A percentile compares a stretch with the other conserved stretches of the same genome.
phyloP scores from a whole-genome alignment of 2,888 invertebrate genomes.

The Anagyrus pseudococci region DNA sequence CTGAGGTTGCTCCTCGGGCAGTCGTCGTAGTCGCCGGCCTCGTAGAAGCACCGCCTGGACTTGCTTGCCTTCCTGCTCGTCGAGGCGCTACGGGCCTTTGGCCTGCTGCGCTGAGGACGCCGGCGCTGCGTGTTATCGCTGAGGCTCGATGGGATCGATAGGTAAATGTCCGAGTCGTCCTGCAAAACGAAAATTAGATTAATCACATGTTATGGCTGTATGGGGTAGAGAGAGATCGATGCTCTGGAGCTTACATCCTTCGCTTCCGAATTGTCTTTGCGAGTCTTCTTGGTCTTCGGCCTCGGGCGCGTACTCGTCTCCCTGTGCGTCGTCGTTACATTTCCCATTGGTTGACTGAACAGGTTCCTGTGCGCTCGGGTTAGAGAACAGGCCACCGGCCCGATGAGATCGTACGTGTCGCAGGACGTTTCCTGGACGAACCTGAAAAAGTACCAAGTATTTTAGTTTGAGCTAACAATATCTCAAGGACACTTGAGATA shows the following conservation, averaged over 20 bases:
- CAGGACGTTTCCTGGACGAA: conserved; percentile 40
- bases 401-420: conserved; percentile 43
- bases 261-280: too few relatives aligned
- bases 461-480: too few relatives aligned
- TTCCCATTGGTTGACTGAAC: too few relatives aligned
- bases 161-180: conserved; percentile 8
- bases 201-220: not conserved
- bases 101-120: not conserved
- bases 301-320: not conserved
- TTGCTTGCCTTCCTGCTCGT: not conserved
- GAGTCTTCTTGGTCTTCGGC: not conserved
- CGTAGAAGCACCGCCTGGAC: too few relatives aligned
- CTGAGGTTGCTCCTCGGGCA: not conserved
- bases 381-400: conserved; percentile 39
- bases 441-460: conserved; percentile 33
- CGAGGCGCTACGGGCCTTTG: not conserved
- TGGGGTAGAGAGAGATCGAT: too few relatives aligned
- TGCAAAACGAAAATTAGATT: too few relatives aligned
- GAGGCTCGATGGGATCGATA: conserved; percentile 20
- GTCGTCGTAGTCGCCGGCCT: not conserved
- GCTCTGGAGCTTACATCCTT: too few relatives aligned
- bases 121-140: not conserved
- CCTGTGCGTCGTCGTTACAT: too few relatives aligned
- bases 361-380: too few relatives aligned
- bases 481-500: too few relatives aligned